A percentile compares a stretch with the other conserved stretches of the same genome.
These are phyloP conservation scores for Synanthedon myopaeformis DNA, from an alignment of 2,888 invertebrate species.

Conservation along the genomic window DNA sequence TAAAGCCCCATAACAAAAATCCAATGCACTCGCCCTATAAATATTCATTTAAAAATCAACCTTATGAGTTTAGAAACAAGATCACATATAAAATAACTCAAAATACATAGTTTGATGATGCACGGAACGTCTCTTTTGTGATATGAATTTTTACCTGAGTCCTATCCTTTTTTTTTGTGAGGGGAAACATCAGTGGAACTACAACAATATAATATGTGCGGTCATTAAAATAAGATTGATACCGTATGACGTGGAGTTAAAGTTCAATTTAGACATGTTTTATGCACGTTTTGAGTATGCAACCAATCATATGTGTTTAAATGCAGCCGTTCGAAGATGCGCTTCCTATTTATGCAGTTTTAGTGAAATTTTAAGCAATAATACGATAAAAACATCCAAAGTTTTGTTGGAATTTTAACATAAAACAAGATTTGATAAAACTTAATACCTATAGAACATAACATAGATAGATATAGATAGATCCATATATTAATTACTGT, in stretches of 20 bases:
- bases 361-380: too few species aligned
- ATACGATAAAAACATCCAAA: too few species aligned
- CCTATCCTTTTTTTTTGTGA: conserved; percentile 48
- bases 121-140: not conserved
- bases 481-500: too few species aligned
- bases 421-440: too few species aligned
- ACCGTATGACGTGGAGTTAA: not conserved
- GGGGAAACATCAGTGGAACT: conserved; percentile 21
- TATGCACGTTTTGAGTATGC: conserved; percentile 4
- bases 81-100: not conserved
- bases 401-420: too few species aligned
- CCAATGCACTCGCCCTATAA: not conserved
- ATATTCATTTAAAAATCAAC: not conserved
- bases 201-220: conserved; percentile 8
- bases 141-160: conserved; percentile 49
- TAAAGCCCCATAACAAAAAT: not conserved
- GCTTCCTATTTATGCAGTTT: conserved; percentile 12
- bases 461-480: too few species aligned
- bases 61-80: not conserved
- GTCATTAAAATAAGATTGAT: conserved; percentile 10
- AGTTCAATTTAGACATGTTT: not conserved
- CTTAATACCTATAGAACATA: too few species aligned
- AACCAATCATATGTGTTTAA: conserved; percentile 12
- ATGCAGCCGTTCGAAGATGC: conserved; percentile 20
- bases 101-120: not conserved